These are phyloP conservation scores for Branchinecta sandiegonensis DNA, from an alignment of 2,888 invertebrate species.

Conservation along the genomic window DNA sequence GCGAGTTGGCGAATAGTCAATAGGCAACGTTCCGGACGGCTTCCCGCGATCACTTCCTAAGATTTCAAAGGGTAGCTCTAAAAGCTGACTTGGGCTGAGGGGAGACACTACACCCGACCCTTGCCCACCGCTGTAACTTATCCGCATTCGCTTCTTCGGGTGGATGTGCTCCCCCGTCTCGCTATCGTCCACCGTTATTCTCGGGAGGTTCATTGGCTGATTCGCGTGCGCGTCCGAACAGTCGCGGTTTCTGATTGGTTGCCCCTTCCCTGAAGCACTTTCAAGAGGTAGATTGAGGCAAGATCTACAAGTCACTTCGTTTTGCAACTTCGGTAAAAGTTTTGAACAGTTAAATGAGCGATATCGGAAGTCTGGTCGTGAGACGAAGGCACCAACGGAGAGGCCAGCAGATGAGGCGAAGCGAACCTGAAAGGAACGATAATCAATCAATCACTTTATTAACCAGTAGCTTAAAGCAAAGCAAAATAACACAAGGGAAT, in stretches of 20 bases:
- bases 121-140: no score
- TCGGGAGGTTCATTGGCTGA: no score
- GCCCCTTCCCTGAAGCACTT: not conserved
- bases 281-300: not conserved
- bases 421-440: not conserved
- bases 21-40: no score
- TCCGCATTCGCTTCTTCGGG: slow-evolving; percentile 1
- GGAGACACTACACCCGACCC: no score
- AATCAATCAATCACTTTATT: not conserved
- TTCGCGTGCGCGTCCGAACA: not conserved
- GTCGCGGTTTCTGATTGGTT: slow-evolving; percentile 5
- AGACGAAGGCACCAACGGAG: slow-evolving; percentile 1
- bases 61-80: no score
- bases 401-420: not conserved
- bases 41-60: no score
- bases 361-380: not conserved
- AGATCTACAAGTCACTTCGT: not conserved
- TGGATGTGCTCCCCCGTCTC: not conserved
- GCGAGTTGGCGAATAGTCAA: no score
- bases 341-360: slow-evolving; percentile 11
- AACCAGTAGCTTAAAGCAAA: no score
- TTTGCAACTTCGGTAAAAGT: slow-evolving; percentile 3
- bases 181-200: no score
- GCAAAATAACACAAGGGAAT: no score
- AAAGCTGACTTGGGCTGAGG: no score